Evolutionary conservation across 2,888 invertebrate genomes (phyloP), one percentile per base, ranked within the genome.

Genomic region (Marasmarcha lunaedactyla): DNA sequence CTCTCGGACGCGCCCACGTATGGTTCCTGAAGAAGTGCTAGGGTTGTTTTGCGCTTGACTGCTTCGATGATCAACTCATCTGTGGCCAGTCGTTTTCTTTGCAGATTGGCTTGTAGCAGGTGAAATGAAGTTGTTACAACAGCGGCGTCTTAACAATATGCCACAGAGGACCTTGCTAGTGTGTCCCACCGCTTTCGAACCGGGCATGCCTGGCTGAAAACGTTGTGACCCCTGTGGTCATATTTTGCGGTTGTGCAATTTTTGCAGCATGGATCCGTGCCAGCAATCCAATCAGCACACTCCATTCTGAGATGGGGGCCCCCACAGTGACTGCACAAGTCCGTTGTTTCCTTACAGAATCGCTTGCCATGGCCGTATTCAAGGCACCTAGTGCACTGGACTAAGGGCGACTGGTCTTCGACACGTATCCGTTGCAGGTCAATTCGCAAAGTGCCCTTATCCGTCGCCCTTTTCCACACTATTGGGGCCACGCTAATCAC

Each of bases 251-350:
- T 36, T 2, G 42, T 25, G 33, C 50, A 49, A 38, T 49, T 47
- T 1, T 10, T 10, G 15, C 37, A 34, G 13, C 13, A 6, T n/a
- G 33, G 25, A 6, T n/a, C 11, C 6, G 14, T 12, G 11, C 36
- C 20, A n/a, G 2, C 6, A 10, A 20, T 9, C 20, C 40, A 37
- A 7, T 40, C 36, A 1, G 10, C 20, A 1, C 30, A 5, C 10
- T 34, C 35, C 10, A 9, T 9, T 12, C 25, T 25, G 13, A 15
- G 11, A 20, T 30, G 40, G 35, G 35, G 2, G 4, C 26, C 39
- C 1, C 42, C 42, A 15, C 49, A 49, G 37, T 46, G 35, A 10
- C 41, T 42, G 42, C 46, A 48, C n/a, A 15, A 11, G 12, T 20
- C 35, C 5, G 12, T 40, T 2, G 14, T 36, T 39, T 39, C 41